Evolutionary conservation across 2,113 vertebrate species (phyloP).

Genomic region (Pimephales promelas): DNA sequence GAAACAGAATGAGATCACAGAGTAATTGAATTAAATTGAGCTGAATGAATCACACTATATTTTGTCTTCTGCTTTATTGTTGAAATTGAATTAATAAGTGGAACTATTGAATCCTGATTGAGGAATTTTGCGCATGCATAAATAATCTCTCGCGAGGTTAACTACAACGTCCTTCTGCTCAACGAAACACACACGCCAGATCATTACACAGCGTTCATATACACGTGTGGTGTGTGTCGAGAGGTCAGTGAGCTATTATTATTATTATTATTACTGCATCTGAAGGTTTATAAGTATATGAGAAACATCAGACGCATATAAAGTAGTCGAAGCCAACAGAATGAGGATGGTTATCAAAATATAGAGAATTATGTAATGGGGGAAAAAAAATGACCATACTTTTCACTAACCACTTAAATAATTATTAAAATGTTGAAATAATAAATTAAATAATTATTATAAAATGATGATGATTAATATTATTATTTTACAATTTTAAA

Average conservation of each 20-base stretch:
- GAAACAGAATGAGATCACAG: not conserved
- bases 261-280: not conserved
- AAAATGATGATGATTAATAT: no score
- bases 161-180: not conserved
- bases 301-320: not conserved
- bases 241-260: slow-evolving; percentile 2
- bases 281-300: not conserved
- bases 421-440: no score
- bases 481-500: no score
- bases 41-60: not conserved
- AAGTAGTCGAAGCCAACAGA: not conserved
- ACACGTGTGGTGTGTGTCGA: not conserved
- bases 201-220: slow-evolving; percentile 30
- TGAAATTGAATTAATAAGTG: not conserved
- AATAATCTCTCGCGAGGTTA: not conserved
- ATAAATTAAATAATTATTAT: no score
- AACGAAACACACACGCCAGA: not conserved
- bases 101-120: not conserved
- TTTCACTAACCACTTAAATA: no score
- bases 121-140: not conserved
- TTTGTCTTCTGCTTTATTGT: not conserved
- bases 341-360: not conserved
- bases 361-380: not conserved
- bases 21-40: not conserved
- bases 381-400: no score